A percentile compares a stretch with the other conserved stretches of the same genome.
phyloP scores from a whole-genome alignment of 2,888 invertebrate genomes.

The Pristionchus entomophagus region DNA sequence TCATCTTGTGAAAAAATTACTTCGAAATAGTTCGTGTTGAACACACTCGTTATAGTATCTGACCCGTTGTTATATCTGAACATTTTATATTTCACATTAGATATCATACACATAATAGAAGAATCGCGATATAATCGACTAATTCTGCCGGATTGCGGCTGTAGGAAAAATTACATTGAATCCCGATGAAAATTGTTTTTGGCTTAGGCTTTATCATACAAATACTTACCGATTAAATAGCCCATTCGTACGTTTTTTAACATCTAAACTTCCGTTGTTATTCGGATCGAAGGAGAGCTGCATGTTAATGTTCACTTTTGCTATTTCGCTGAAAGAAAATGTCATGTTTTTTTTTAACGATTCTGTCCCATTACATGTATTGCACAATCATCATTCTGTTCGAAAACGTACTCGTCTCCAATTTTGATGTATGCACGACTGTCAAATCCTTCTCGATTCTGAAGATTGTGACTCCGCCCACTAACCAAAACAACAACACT shows the following conservation, averaged over 20 bases:
- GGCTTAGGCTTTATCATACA: neutral
- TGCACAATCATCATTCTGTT: neutral
- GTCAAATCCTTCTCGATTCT: neutral
- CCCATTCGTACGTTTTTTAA: no score
- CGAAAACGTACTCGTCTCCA: neutral
- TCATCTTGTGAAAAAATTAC: no score
- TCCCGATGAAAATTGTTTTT: neutral
- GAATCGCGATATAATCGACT: no score
- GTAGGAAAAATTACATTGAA: neutral
- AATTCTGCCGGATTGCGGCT: no score
- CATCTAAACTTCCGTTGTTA: no score
- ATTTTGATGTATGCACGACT: neutral
- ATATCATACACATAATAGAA: no score
- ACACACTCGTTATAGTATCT: neutral
- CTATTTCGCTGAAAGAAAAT: neutral
- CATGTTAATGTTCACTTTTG: neutral
- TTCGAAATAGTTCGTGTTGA: neutral
- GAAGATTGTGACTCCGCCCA: neutral
- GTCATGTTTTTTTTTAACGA: neutral
- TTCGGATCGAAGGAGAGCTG: neutral
- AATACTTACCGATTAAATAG: neutral
- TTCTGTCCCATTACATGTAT: neutral
- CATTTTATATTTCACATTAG: no score
- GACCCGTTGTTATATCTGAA: neutral
- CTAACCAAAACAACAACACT: neutral